Evolutionary conservation across 2,113 vertebrate genomes (phyloP), one percentile per base, ranked within the genome.

Genomic region (Telmatochromis sp.): DNA sequence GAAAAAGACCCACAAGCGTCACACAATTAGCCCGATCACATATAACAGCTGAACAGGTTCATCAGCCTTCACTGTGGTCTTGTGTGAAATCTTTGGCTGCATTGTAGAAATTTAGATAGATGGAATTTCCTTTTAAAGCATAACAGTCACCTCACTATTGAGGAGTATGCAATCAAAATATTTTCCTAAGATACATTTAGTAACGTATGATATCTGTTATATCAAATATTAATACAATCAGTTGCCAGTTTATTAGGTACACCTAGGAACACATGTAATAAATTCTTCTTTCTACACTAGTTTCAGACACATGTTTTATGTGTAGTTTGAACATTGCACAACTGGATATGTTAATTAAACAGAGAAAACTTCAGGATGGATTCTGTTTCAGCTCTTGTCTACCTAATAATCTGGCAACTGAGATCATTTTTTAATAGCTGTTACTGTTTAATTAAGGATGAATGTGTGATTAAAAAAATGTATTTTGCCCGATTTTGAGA

Each of bases 1-100:
- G 13, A 40, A 40, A 23, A 23, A 28, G 2, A 5, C 7, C 5
- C 3, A 17, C 40, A 71, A 31, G 15, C 1, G 1, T 40, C 9
- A 10, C 42, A 80, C 1, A 7, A 8, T 28, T 3, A 1, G 37
- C 19, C 3, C 26, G 0, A 10, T 0, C 2, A 50, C 63, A 86
- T 26, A 7, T 19, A 47, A 42, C 65, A 42, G n/a, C 65, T 73
- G 3, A 23, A 71, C 4, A 9, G 13, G 13, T 1, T 26, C 14
- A 45, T 73, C 37, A 14, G 37, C 40, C 21, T 73, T 73, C 21
- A 45, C 17, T 31, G 21, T 19, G 26, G 14, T 11, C 5, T 80
- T 10, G 26, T 83, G 7, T 51, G 12, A 21, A 68, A 71, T 89
- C 73, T 89, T 87, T 89, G 85, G 85, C 80, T 85, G 58, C 19